Conservation (phyloP, 1,140 invertebrate genomes). For the Achatina immaculata region DNA sequence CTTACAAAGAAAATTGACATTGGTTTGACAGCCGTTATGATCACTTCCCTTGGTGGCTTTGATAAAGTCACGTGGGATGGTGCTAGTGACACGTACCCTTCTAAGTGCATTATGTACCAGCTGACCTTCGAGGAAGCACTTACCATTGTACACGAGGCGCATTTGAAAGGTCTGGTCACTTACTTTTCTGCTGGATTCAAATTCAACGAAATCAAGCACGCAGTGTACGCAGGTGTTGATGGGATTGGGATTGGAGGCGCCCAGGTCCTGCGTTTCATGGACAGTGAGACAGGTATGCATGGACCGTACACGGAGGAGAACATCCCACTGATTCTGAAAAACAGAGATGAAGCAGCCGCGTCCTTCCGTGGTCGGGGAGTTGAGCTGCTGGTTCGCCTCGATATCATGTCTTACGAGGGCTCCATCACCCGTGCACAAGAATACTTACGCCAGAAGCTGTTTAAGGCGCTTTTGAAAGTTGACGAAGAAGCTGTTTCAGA, state of each 20-base stretch:
- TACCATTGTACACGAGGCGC: conserved; percentile 53
- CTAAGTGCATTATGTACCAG: conserved; percentile 59
- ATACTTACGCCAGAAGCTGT: conserved; percentile 42
- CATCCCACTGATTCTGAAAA: conserved; percentile 47
- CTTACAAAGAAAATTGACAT: conserved; percentile 50
- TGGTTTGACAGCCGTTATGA: conserved; percentile 47
- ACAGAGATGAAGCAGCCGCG: conserved; percentile 51
- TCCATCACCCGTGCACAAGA: conserved; percentile 46
- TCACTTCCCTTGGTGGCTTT: conserved; percentile 53
- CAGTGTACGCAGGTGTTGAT: conserved; percentile 53
- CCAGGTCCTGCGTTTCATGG: conserved; percentile 53
- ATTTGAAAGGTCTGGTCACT: conserved; percentile 50
- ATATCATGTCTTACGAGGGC: conserved; percentile 56
- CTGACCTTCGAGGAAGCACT: conserved; percentile 53
- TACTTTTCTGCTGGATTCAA: conserved; percentile 57
- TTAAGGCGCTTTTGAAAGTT: conserved; percentile 39
- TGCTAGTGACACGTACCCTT: conserved; percentile 51
- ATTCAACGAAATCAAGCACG: conserved; percentile 54
- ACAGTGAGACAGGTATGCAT: conserved; percentile 53
- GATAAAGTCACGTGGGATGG: conserved; percentile 55
- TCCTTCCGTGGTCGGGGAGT: conserved; percentile 47
- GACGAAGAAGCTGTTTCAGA: conserved; percentile 38
- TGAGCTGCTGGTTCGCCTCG: conserved; percentile 48
- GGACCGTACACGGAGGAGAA: conserved; percentile 58
- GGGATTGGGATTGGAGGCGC: conserved; percentile 55